Evolutionary conservation across 2,797 vertebrate species (phyloP), one percentile per base, ranked within the genome.

Genomic region (Melanogrammus aeglefinus): DNA sequence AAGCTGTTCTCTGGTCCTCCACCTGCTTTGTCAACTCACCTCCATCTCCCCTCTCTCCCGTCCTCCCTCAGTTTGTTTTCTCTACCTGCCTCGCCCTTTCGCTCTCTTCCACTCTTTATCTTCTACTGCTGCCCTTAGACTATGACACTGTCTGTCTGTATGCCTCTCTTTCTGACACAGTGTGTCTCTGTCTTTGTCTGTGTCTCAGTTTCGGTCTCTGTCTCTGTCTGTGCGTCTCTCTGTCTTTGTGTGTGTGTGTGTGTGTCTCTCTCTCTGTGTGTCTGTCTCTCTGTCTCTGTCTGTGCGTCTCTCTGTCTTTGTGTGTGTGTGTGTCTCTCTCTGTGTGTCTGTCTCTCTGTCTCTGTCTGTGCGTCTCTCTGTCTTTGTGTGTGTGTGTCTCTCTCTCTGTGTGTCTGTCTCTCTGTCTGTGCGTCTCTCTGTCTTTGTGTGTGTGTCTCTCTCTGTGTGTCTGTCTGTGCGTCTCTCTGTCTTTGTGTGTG

Each of bases 341-440:
- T 16, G 36, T 38, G 36, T 38, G 6, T 38, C 6, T 70, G 9
- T 41, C 69, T 72, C 24, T 27, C 47, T n/a, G n/a, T n/a, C n/a
- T 66, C 21, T 66, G 21, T 66, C 57, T 69, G 16, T 75, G 16
- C 35, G 3, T 33, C 8, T 63, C 27, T 7, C 5, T n/a, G 0
- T 73, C 38, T 77, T 29, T 51, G 38, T 70, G 29, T 63, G 31
- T 31, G 31, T 31, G 1, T 31, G 31, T 31, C 3, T 31, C 31
- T 1, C 1, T 31, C 31, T 31, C 74, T 72, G 88, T 90, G n/a
- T n/a, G n/a, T n/a, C n/a, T n/a, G n/a, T n/a, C n/a, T n/a, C 36
- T 5, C 35, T 36, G 35, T 36, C 4, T 36, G 35, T 36, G 35
- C 5, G 35, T 36, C 35, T 38, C 36, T 38, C 36, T 38, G 6